Evolutionary conservation across 2,888 invertebrate species (phyloP).

Genomic region (Sinelater perroti): DNA sequence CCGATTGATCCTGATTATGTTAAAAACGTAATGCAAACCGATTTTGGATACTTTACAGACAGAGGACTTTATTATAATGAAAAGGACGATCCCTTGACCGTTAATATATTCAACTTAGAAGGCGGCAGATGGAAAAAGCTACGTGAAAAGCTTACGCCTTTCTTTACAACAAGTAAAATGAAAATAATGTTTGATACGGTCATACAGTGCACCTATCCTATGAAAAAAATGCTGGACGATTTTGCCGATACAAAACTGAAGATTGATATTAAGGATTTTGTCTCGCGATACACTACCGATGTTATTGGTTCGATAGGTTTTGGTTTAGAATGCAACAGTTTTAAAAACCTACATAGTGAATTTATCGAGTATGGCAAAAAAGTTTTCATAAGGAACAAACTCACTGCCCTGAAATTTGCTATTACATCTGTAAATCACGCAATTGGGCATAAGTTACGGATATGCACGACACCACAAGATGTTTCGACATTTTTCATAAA

Average conservation of each 20-base stretch:
- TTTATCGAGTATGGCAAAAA: conserved; percentile 21
- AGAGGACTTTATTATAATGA: conserved; percentile 67
- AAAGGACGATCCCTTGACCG: conserved; percentile 65
- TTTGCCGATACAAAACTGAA: conserved; percentile 49
- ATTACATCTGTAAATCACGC: neutral
- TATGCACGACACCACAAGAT: neutral
- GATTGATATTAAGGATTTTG: conserved; percentile 59
- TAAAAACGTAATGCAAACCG: conserved; percentile 63
- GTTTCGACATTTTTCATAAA: conserved; percentile 58
- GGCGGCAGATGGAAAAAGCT: conserved; percentile 68
- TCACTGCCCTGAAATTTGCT: conserved; percentile 19
- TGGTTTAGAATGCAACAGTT: conserved; percentile 60
- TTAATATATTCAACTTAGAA: conserved; percentile 63
- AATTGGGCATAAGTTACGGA: neutral
- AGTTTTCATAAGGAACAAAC: conserved; percentile 13
- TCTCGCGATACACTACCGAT: conserved; percentile 64
- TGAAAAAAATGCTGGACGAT: conserved; percentile 4
- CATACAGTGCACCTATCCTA: neutral
- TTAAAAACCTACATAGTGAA: conserved; percentile 61
- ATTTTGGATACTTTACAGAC: conserved; percentile 68
- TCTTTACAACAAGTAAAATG: conserved; percentile 41
- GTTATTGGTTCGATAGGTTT: conserved; percentile 68
- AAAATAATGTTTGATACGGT: conserved; percentile 57
- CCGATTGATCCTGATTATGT: conserved; percentile 35
- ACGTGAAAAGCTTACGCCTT: conserved; percentile 64